Conservation (phyloP, 2,113 vertebrate genomes). For the Protobothrops mucrosquamatus region DNA sequence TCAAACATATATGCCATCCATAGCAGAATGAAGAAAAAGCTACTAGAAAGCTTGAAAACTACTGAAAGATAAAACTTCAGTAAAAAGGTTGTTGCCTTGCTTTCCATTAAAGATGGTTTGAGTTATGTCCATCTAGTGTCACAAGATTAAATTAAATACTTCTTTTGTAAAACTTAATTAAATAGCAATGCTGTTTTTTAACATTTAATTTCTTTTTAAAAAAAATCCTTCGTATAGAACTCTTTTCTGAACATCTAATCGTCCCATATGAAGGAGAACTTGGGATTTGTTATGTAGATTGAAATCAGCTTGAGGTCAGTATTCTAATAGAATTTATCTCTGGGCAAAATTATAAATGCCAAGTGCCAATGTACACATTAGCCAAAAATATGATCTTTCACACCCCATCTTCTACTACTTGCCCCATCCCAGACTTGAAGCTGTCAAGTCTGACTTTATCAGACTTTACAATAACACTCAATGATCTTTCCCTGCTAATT, state of each 20-base stretch:
- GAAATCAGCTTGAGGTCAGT: not conserved
- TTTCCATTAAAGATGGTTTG: not conserved
- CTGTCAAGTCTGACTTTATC: constrained; percentile 21
- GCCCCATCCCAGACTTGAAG: not conserved
- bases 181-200: not conserved
- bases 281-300: not conserved
- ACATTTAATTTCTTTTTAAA: not conserved
- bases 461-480: constrained; percentile 1
- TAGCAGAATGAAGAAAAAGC: not conserved
- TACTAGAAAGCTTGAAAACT: not conserved
- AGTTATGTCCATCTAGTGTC: not conserved
- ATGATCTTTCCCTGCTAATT: constrained; percentile 8
- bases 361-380: not conserved
- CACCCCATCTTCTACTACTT: not conserved
- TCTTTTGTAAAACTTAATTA: not conserved
- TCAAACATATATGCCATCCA: not conserved
- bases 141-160: not conserved
- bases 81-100: not conserved
- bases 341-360: not conserved
- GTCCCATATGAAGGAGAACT: not conserved
- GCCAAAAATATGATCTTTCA: not conserved
- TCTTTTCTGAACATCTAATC: not conserved
- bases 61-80: not conserved
- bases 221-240: not conserved
- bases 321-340: not conserved